These are phyloP conservation scores for Tribolium castaneum DNA, from an alignment of 1,140 invertebrate species.

Conservation along the genomic window DNA sequence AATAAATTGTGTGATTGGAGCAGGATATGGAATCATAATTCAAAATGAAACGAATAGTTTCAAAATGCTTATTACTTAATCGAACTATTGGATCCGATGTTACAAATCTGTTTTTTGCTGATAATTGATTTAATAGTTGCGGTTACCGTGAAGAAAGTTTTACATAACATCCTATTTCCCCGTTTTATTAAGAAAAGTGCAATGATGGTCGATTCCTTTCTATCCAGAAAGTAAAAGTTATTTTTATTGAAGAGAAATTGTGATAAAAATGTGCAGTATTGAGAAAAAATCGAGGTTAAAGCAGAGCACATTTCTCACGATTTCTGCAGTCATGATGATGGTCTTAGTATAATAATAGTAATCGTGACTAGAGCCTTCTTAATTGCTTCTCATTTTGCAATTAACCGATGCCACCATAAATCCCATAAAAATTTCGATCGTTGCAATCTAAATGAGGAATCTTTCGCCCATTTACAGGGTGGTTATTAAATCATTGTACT, in stretches of 20 bases:
- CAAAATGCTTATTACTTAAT: not conserved
- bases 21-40: not conserved
- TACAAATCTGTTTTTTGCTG: not conserved
- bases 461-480: not conserved
- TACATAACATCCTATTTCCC: not conserved
- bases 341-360: not conserved
- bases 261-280: not conserved
- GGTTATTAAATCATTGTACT: not conserved
- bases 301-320: slow-evolving; percentile 3
- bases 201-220: not conserved
- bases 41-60: not conserved
- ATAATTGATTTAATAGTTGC: not conserved
- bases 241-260: not conserved
- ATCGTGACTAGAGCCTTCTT: slow-evolving; percentile 11
- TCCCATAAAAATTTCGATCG: not conserved
- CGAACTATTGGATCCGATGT: not conserved
- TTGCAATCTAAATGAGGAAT: not conserved
- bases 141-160: not conserved
- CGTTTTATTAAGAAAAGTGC: not conserved
- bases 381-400: slow-evolving; percentile 20
- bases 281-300: slow-evolving; percentile 5
- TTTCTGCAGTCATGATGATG: not conserved
- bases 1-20: too few relatives aligned
- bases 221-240: slow-evolving; percentile 4
- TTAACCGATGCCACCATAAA: slow-evolving; percentile 5